Evolutionary conservation across 1,140 invertebrate species (phyloP), one percentile per base, ranked within the genome.

Genomic region (Glomeris maerens): DNA sequence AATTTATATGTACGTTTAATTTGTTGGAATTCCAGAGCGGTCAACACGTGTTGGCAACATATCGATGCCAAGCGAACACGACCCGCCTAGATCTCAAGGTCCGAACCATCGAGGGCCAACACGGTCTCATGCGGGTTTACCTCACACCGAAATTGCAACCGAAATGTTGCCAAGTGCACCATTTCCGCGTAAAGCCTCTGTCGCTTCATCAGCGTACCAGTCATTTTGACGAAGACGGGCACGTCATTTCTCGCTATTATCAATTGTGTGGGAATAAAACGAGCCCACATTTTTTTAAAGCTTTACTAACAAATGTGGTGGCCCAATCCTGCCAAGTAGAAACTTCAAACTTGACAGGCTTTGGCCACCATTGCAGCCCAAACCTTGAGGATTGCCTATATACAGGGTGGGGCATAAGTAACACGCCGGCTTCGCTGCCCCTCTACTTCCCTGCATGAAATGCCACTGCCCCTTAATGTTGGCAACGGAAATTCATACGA

Each of bases 51-150:
- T 65, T 90, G 36, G 84, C 82, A 1, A 89, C 86, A 3, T 90
- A 87, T 67, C 73, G 84, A 27, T 88, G 84, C 61, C 81, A 91
- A 69, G 75, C 84, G 1, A 88, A 90, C 62, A 89, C 84, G 1
- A 90, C 84, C 47, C 71, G 83, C 50, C 65, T 92, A 21, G 84
- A 90, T 63, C 72, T 91, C 29, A 79, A 80, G 65, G 65, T 85
- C 14, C 72, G 81, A 31, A 83, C 83, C 2, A 78, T 82, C 27
- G 85, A 88, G 67, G 85, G 83, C 3, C 80, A 83, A 60, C 74
- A 79, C 60, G 88, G 87, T 13, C 76, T 70, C 2, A 60, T 92
- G 7, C 76, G 78, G 59, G 78, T 78, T 5, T 92, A 89, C 60
- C 75, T 91, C 46, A 88, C 84, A 2, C 84, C 87, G 1, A 67